Percentiles rank a stretch among this genome's conserved stretches.
These are phyloP conservation scores for Terrapene triunguis DNA, from an alignment of 2,113 vertebrate genomes.

Conservation along the genomic window DNA sequence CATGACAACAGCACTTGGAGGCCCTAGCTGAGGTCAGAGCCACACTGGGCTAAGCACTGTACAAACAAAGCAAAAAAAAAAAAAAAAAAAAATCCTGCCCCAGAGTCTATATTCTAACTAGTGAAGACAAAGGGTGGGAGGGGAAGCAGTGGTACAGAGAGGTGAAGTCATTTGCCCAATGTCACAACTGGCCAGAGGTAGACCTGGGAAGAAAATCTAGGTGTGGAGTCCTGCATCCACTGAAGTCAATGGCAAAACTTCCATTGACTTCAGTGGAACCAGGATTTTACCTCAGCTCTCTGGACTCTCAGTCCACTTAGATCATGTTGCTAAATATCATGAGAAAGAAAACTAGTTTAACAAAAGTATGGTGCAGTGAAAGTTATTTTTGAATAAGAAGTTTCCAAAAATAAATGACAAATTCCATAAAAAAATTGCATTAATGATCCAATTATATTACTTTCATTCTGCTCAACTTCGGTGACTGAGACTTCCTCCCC, in stretches of 20 bases:
- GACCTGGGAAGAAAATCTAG: neutral
- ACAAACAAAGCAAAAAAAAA: neutral
- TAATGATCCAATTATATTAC: slow-evolving; percentile 27
- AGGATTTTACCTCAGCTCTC: neutral
- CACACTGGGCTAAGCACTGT: neutral
- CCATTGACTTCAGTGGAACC: neutral
- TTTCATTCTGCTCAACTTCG: neutral
- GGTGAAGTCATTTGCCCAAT: neutral
- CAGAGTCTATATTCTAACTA: neutral
- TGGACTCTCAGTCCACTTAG: neutral
- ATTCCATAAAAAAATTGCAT: neutral
- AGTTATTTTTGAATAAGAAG: neutral
- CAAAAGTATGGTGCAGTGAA: neutral
- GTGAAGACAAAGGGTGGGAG: neutral
- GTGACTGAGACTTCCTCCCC: neutral
- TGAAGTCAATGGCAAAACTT: neutral
- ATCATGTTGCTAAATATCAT: neutral
- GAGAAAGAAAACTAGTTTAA: neutral
- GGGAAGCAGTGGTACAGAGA: neutral
- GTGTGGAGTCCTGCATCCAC: neutral
- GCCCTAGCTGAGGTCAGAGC: neutral
- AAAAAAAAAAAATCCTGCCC: neutral
- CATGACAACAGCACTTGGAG: neutral
- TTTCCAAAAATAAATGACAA: neutral
- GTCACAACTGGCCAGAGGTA: neutral